Conservation (phyloP, 2,888 invertebrate genomes). For the Antitype chi region DNA sequence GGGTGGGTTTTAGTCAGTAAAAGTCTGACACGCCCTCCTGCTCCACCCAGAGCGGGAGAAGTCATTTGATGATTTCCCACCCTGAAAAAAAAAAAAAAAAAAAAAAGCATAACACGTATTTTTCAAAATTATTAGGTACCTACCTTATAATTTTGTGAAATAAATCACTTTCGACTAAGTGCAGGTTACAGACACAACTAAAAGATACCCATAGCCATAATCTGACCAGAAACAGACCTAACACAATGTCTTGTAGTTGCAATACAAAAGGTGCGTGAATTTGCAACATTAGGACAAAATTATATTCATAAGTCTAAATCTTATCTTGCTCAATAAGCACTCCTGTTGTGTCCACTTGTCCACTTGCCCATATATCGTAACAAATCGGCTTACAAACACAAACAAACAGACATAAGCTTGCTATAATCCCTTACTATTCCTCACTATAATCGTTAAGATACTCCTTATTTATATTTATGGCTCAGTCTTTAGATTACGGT, state of each 20-base stretch:
- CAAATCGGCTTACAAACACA: slow-evolving; percentile 11
- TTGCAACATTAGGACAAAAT: slow-evolving; percentile 17
- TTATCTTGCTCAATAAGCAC: background rate
- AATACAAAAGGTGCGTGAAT: background rate
- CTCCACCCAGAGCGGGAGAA: too few species aligned
- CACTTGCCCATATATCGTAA: slow-evolving; percentile 5
- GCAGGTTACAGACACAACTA: background rate
- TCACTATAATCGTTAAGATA: background rate
- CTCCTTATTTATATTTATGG: background rate
- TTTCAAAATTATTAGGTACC: too few species aligned
- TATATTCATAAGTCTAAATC: background rate
- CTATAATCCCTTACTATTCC: background rate
- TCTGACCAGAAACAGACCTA: background rate
- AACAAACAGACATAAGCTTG: background rate
- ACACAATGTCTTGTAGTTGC: background rate
- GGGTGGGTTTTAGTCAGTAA: too few species aligned
- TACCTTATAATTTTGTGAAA: too few species aligned
- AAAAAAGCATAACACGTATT: too few species aligned
- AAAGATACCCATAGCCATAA: background rate
- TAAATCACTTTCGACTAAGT: background rate
- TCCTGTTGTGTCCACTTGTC: background rate
- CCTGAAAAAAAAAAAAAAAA: too few species aligned
- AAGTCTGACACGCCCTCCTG: too few species aligned
- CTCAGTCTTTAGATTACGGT: too few species aligned
- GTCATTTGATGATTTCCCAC: too few species aligned